Percentiles rank a stretch among this genome's conserved stretches.
These are phyloP conservation scores for Agriotes lineatus DNA, from an alignment of 2,888 invertebrate species.

Conservation along the genomic window DNA sequence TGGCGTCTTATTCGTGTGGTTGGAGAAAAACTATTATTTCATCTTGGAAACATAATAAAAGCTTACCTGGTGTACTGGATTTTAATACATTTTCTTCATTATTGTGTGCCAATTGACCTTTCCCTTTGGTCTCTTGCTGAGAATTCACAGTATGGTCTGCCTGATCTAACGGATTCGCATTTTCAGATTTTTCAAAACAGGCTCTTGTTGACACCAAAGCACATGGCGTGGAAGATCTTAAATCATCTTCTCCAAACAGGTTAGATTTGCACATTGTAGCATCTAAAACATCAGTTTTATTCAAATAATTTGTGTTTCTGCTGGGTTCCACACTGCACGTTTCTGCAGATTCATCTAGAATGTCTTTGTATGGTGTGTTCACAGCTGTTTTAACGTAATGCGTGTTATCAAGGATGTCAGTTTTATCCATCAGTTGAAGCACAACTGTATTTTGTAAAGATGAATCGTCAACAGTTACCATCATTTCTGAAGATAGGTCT, in stretches of 20 bases:
- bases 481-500: background rate
- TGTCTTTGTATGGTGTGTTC: background rate
- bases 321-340: background rate
- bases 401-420: background rate
- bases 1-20: no score
- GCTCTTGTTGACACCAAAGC: background rate
- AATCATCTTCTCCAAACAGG: background rate
- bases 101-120: no score
- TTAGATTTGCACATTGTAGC: background rate
- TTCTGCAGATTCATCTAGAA: background rate
- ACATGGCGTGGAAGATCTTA: background rate
- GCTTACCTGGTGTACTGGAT: no score
- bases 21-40: no score
- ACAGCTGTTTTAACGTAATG: background rate
- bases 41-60: no score
- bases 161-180: background rate
- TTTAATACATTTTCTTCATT: no score
- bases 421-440: background rate
- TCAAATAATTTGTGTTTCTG: no score
- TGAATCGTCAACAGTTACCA: background rate
- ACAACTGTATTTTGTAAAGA: background rate
- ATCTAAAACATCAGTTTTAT: no score
- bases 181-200: background rate
- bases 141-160: background rate
- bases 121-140: no score